Percentiles rank a stretch among this genome's conserved stretches.
These are phyloP conservation scores for Trachelus stipa DNA, from an alignment of 2,888 invertebrate genomes.

Conservation along the genomic window DNA sequence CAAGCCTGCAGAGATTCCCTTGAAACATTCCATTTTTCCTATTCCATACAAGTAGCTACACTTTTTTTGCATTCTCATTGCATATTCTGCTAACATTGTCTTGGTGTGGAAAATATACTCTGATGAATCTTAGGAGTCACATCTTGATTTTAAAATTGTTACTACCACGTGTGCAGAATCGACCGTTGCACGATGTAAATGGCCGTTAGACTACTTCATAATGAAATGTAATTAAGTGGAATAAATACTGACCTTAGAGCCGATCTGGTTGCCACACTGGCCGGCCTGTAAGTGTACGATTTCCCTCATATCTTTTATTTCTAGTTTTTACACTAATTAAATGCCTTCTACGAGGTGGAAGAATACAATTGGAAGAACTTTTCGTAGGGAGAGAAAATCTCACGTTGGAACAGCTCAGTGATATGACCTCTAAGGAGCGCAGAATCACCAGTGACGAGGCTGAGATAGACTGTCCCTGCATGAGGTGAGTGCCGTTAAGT, in stretches of 20 bases:
- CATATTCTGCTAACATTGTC: neutral
- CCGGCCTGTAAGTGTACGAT: constrained; percentile 23
- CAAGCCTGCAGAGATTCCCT: neutral
- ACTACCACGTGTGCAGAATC: neutral
- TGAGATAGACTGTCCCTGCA: neutral
- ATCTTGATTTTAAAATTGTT: neutral
- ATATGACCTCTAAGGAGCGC: neutral
- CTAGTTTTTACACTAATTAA: neutral
- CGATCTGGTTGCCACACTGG: constrained; percentile 25
- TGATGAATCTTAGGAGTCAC: neutral
- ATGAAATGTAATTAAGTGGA: neutral
- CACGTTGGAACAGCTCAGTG: neutral
- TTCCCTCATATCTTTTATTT: constrained; percentile 16
- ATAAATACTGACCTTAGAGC: constrained; percentile 20
- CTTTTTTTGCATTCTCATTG: neutral
- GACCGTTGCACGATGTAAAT: neutral
- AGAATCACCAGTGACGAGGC: neutral
- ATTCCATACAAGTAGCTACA: neutral
- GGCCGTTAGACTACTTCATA: neutral
- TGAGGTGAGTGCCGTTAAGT: neutral
- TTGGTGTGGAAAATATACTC: neutral
- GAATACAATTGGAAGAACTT: neutral
- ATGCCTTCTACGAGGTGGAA: neutral
- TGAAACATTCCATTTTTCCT: neutral
- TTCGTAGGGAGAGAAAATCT: neutral